Evolutionary conservation across 2,113 vertebrate genomes (phyloP).

Genomic region (Hippolais icterina): DNA sequence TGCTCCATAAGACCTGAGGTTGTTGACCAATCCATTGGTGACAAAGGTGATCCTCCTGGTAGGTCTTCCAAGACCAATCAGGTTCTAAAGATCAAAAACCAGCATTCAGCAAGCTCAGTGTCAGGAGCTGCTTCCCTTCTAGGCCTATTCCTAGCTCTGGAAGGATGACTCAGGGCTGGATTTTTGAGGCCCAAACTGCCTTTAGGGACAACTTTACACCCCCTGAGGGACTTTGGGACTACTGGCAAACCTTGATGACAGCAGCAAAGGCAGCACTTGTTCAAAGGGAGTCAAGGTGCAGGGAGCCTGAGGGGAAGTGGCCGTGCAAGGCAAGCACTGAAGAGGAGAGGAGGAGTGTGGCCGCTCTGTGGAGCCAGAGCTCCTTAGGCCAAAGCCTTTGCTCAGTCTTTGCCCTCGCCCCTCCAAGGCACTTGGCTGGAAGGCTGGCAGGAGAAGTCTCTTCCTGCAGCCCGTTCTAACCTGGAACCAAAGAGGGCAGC

Average conservation of each 20-base stretch:
- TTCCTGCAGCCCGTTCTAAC: background rate
- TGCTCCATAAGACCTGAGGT: too few species aligned
- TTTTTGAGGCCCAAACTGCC: background rate
- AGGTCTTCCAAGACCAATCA: background rate
- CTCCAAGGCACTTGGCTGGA: background rate
- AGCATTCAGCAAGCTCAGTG: background rate
- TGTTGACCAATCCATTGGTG: too few species aligned
- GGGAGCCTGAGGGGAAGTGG: background rate
- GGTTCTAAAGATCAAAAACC: background rate
- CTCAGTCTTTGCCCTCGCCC: background rate
- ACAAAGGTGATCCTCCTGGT: too few species aligned
- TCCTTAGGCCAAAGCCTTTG: background rate
- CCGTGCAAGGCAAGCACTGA: rapidly evolving
- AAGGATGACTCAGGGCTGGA: rapidly evolving
- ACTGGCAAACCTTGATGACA: background rate
- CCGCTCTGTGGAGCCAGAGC: background rate
- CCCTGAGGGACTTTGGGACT: too few species aligned
- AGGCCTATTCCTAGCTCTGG: too few species aligned
- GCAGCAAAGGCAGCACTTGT: background rate
- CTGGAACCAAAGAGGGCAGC: background rate
- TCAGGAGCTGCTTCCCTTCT: too few species aligned
- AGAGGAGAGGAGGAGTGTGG: too few species aligned
- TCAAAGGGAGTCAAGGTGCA: background rate
- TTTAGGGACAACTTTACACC: background rate
- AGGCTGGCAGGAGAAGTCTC: background rate